Base-by-base conservation (phyloP, 2,113 vertebrate genomes). In the Motacilla tschutschensis region DNA sequence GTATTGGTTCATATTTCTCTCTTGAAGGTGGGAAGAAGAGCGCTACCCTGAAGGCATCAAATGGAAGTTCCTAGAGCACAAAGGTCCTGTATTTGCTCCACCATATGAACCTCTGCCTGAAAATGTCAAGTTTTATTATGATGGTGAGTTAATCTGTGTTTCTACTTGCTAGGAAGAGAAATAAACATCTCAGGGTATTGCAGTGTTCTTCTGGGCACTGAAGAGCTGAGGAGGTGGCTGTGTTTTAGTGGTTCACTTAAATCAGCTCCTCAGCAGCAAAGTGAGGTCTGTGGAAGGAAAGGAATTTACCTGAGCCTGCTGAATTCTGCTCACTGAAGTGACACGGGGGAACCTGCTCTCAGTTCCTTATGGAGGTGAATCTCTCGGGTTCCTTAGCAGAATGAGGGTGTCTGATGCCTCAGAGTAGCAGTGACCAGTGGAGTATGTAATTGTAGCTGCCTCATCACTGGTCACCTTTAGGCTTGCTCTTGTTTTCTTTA, bases 61-160 rank as follows among this genome's bases (percentile, higher is more conserved):
- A 55, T 99, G 99, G 99, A 98, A 98, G 93, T 99, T 99, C 91
- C 96, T 99, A 93, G 98, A 99, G 94, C 99, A 99, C 93, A 98
- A 98, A 95, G 99, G 99, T 77, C 99, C 99, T 53, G 98, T 99
- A 58, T 99, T 99, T 94, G 98, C 99, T 64, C 98, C 98, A 18
- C 97, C 97, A 7, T 99, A 99, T 73, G 98, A 99, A 73, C 97
- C 98, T 85, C 97, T 99, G 94, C 98, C 99, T 47, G 97, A 97
- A 69, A 98, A 98, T 91, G 97, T 99, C 91, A 98, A 97, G 91
- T 99, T 99, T 97, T 98, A 97, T 94, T 99, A 98, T 91, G 98
- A 99, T 93, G 98, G 99, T 99, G 95, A 98, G 98, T 96, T 95
- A 48, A 92, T 95, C 85, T 83, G 74, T 72, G 24, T 72, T 93